These are phyloP conservation scores for Myrmecophaga tridactyla DNA, from an alignment of 2,113 vertebrate genomes.

Conservation along the genomic window DNA sequence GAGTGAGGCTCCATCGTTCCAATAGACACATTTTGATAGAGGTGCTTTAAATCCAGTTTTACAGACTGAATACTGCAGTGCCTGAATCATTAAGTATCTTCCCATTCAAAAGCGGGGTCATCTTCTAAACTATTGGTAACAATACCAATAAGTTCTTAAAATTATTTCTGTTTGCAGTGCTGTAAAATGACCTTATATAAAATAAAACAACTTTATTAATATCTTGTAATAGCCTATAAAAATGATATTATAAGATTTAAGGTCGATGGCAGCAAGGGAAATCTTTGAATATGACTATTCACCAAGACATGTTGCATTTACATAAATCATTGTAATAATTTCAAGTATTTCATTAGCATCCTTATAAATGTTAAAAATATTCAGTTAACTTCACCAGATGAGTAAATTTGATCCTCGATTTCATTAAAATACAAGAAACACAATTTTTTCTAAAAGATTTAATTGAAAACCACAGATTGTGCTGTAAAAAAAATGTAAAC, in stretches of 20 bases:
- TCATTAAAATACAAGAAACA: not conserved
- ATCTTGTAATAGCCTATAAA: not conserved
- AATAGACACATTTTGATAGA: not conserved
- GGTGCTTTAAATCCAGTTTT: not conserved
- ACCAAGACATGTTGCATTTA: not conserved
- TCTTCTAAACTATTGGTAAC: constrained; percentile 21
- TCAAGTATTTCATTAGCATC: not conserved
- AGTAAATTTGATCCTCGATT: not conserved
- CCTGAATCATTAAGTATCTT: not conserved
- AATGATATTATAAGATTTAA: not conserved
- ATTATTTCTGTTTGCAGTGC: not conserved
- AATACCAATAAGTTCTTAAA: not conserved
- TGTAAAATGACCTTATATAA: not conserved
- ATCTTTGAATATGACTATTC: not conserved
- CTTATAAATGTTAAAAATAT: not conserved
- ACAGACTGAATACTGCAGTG: not conserved
- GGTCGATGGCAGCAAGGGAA: not conserved
- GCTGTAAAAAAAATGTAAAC: not conserved
- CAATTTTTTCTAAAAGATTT: not conserved
- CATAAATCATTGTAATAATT: not conserved
- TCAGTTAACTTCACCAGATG: not conserved
- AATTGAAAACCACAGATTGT: not conserved
- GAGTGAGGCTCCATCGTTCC: too few species aligned
- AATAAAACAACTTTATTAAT: not conserved
- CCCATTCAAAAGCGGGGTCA: not conserved